phyloP scores from a whole-genome alignment of 2,797 vertebrate genomes.

The Paratrypauchen microcephalus region DNA sequence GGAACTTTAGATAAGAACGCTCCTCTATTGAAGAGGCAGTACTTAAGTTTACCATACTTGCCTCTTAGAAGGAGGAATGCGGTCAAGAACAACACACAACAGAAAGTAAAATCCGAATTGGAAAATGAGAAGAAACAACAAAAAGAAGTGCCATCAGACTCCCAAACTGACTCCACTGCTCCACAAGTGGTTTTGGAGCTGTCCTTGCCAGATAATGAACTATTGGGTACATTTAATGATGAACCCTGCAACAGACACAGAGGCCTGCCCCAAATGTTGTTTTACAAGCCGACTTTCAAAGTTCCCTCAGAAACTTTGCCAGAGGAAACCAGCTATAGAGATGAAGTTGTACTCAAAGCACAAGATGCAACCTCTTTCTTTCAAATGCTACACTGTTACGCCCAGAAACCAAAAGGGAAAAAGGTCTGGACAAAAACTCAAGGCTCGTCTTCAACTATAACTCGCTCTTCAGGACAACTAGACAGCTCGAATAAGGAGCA shows the following conservation, averaged over 20 bases:
- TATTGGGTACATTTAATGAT: conserved; percentile 61
- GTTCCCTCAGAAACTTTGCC: conserved; percentile 25
- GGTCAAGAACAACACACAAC: conserved; percentile 49
- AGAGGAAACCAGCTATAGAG: conserved; percentile 43
- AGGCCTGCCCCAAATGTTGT: conserved; percentile 60
- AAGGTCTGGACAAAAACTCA: conserved; percentile 43
- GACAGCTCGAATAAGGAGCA: conserved; percentile 50
- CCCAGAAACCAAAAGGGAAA: conserved; percentile 56
- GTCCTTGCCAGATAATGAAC: conserved; percentile 80
- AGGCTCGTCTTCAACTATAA: conserved; percentile 64
- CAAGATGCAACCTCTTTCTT: conserved; percentile 55
- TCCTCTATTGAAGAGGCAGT: conserved; percentile 57
- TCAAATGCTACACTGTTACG: conserved; percentile 69
- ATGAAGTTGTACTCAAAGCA: conserved; percentile 64
- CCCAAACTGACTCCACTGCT: conserved; percentile 13
- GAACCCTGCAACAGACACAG: conserved; percentile 57
- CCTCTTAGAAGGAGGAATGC: conserved; percentile 36
- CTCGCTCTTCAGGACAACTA: conserved; percentile 64
- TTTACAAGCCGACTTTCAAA: conserved; percentile 62
- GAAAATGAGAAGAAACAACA: conserved; percentile 35
- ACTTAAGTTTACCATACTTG: conserved; percentile 37
- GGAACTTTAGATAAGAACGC: conserved; percentile 61
- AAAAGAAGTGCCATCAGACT: conserved; percentile 35
- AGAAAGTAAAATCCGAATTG: conserved; percentile 38
- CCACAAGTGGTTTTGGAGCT: conserved; percentile 73